Conservation (phyloP, 1,140 invertebrate genomes). For the Monochamus saltuarius region DNA sequence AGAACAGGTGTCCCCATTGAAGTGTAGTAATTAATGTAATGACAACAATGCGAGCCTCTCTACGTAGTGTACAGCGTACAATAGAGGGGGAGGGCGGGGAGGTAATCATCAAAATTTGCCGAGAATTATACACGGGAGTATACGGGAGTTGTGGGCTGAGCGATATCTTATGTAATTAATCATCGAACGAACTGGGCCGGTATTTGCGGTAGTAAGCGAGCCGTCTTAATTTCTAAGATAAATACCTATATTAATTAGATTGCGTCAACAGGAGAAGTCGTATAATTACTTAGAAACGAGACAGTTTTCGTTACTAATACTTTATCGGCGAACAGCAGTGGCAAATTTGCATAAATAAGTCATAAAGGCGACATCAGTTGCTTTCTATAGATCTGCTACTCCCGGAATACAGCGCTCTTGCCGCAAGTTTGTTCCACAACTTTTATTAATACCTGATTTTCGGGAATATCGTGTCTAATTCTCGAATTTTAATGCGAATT, state of each 20-base stretch:
- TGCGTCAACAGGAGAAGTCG: slow-evolving; percentile 50
- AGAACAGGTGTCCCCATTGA: too few relatives aligned
- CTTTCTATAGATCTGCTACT: too few relatives aligned
- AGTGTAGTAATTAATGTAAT: not conserved
- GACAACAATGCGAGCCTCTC: too few relatives aligned
- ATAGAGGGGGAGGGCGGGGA: not conserved
- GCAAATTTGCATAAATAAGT: slow-evolving; percentile 35
- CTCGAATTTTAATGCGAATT: too few relatives aligned
- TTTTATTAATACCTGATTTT: too few relatives aligned
- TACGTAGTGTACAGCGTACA: not conserved
- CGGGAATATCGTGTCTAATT: too few relatives aligned
- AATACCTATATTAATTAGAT: slow-evolving; percentile 54
- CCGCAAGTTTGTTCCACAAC: too few relatives aligned
- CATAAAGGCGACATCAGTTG: slow-evolving; percentile 21
- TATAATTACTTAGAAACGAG: slow-evolving; percentile 52
- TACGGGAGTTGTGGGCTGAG: slow-evolving; percentile 34
- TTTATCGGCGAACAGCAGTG: slow-evolving; percentile 45
- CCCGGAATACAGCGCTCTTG: too few relatives aligned
- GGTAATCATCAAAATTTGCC: not conserved
- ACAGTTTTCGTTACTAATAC: slow-evolving; percentile 52
- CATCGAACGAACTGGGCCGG: slow-evolving; percentile 46
- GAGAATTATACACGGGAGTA: slow-evolving; percentile 16
- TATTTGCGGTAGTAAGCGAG: slow-evolving; percentile 51
- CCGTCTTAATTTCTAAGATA: slow-evolving; percentile 54
- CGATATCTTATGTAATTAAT: slow-evolving; percentile 53